Conservation (phyloP, 2,113 vertebrate species). For the Brienomyrus longianalis region DNA sequence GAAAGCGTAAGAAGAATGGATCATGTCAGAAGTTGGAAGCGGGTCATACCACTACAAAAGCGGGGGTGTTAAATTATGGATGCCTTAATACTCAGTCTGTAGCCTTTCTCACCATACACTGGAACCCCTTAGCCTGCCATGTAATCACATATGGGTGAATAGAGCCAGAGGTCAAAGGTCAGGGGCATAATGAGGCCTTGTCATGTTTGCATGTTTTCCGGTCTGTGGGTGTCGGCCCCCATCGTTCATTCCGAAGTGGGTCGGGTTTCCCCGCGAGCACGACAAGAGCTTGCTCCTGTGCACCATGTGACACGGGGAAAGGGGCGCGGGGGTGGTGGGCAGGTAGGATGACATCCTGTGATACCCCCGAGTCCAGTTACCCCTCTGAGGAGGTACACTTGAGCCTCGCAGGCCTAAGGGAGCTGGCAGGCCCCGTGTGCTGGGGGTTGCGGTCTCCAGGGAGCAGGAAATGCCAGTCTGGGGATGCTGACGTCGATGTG, state of each 20-base stretch:
- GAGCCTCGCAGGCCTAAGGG: constrained; percentile 12
- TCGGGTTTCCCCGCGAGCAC: constrained; percentile 26
- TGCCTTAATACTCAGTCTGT: constrained; percentile 20
- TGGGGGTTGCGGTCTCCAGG: background rate
- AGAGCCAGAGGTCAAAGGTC: constrained; percentile 18
- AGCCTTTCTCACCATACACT: constrained; percentile 25
- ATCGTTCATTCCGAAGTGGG: constrained; percentile 28
- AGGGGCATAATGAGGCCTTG: constrained; percentile 27
- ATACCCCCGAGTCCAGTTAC: constrained; percentile 34
- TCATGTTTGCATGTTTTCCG: constrained; percentile 40
- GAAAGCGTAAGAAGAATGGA: background rate
- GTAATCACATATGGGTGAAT: constrained; percentile 35
- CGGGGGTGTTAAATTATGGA: constrained; percentile 30
- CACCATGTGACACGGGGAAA: constrained; percentile 18
- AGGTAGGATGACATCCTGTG: constrained; percentile 29
- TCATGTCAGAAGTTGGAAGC: background rate
- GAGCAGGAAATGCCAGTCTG: constrained; percentile 25
- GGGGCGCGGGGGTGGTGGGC: background rate
- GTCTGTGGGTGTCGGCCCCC: constrained; percentile 27
- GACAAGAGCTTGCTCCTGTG: background rate
- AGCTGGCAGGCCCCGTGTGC: constrained; percentile 2
- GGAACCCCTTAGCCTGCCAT: constrained; percentile 15
- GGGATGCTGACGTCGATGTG: constrained; percentile 22
- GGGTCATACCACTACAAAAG: background rate
- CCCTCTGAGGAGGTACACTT: constrained; percentile 27